These are phyloP conservation scores for Caenorhabditis elegans DNA, from an alignment of 1,140 invertebrate genomes.

Conservation along the genomic window DNA sequence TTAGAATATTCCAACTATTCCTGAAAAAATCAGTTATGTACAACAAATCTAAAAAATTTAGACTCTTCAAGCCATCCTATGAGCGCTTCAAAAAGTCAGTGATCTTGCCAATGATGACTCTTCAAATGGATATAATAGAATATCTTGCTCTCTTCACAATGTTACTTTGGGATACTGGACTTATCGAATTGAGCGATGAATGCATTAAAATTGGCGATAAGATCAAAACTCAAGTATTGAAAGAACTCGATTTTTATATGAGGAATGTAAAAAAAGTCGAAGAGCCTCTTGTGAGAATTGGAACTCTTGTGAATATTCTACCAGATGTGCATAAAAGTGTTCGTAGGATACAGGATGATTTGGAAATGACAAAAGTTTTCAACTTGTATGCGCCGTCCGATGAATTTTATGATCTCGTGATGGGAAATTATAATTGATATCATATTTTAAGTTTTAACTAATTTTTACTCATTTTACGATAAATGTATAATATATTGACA, in stretches of 20 bases:
- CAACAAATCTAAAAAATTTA: no score
- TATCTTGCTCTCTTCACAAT: no score
- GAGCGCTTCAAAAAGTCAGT: neutral
- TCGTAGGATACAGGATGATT: constrained; percentile 16
- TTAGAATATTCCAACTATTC: no score
- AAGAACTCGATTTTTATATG: constrained; percentile 18
- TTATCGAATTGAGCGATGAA: neutral
- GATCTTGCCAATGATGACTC: neutral
- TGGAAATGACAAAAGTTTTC: constrained; percentile 31
- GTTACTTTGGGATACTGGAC: neutral
- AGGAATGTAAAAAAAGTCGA: constrained; percentile 19
- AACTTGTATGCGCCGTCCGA: neutral
- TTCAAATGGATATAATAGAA: neutral
- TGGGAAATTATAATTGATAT: constrained; percentile 17
- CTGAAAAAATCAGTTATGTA: no score
- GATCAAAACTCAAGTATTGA: neutral
- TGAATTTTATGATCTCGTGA: constrained; percentile 31
- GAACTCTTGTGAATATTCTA: neutral
- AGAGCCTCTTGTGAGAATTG: neutral
- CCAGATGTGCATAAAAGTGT: neutral
- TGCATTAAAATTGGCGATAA: neutral
- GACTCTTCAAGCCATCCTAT: neutral
- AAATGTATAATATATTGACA: no score
- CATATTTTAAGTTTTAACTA: no score
- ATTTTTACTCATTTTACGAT: no score